phyloP scores from a whole-genome alignment of 2,113 vertebrate species.

The Camelus dromedarius region DNA sequence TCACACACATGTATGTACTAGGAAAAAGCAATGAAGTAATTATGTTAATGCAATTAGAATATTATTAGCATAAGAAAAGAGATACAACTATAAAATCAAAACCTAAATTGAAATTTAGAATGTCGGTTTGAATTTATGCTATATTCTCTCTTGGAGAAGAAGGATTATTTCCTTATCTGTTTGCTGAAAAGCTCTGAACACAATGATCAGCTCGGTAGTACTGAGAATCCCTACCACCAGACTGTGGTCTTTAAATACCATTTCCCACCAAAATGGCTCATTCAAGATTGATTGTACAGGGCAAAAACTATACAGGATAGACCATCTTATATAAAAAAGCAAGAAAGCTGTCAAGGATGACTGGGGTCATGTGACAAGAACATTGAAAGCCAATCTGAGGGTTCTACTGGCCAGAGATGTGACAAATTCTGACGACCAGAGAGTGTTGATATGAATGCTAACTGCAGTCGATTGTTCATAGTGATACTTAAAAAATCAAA shows the following conservation, averaged over 20 bases:
- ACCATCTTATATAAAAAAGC: not conserved
- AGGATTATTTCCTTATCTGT: not conserved
- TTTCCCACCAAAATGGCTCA: not conserved
- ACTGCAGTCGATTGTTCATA: not conserved
- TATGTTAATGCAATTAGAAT: constrained; percentile 20
- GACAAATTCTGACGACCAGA: not conserved
- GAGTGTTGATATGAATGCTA: not conserved
- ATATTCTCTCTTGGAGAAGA: not conserved
- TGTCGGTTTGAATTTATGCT: constrained; percentile 32
- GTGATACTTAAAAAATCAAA: not conserved
- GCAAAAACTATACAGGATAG: not conserved
- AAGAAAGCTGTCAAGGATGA: not conserved
- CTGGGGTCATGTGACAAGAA: not conserved
- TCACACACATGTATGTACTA: not conserved
- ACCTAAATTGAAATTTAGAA: not conserved
- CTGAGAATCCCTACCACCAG: not conserved
- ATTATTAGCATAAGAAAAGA: constrained; percentile 20
- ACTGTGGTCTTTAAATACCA: not conserved
- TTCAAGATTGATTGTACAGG: not conserved
- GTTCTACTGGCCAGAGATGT: not conserved
- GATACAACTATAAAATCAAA: constrained; percentile 14
- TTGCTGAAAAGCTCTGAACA: not conserved
- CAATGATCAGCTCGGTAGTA: too few relatives aligned
- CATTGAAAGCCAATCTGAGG: not conserved
- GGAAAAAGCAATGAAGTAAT: not conserved